Conservation (phyloP, 2,888 invertebrate genomes). For the Diarsia brunnea region DNA sequence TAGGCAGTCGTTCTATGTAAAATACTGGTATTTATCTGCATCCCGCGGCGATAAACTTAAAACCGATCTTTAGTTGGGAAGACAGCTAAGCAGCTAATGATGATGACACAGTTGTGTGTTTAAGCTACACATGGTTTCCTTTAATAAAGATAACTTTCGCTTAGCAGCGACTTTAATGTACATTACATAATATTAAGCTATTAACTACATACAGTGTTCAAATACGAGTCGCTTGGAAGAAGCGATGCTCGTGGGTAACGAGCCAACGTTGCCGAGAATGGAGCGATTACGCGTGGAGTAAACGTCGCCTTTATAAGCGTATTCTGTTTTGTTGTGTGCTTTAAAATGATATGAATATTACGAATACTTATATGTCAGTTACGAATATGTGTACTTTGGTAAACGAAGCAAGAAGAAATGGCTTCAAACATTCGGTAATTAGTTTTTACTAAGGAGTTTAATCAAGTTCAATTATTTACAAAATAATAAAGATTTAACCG, state of each 20-base stretch:
- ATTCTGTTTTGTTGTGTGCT: constrained; percentile 30
- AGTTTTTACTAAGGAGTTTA: background rate
- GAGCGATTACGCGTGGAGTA: constrained; percentile 56
- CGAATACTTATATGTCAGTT: background rate
- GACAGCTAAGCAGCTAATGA: background rate
- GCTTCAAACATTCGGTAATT: too few relatives aligned
- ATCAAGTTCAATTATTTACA: too few relatives aligned
- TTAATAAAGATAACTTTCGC: constrained; percentile 38
- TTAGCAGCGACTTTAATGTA: constrained; percentile 14
- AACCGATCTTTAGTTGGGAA: background rate
- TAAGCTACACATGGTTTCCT: constrained; percentile 7
- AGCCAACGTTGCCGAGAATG: constrained; percentile 59
- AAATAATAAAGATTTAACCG: background rate
- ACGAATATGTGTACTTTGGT: background rate
- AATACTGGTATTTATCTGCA: background rate
- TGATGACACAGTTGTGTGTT: background rate
- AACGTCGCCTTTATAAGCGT: constrained; percentile 31
- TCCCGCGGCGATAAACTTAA: background rate
- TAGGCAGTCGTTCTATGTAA: background rate
- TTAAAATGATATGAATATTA: constrained; percentile 10
- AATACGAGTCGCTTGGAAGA: constrained; percentile 55
- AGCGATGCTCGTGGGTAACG: constrained; percentile 54
- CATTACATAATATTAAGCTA: constrained; percentile 62
- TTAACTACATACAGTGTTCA: constrained; percentile 58
- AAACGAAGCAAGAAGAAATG: background rate